Evolutionary conservation across 1,140 invertebrate species (phyloP), one percentile per base, ranked within the genome.

Genomic region (Drosophila lowei): DNA sequence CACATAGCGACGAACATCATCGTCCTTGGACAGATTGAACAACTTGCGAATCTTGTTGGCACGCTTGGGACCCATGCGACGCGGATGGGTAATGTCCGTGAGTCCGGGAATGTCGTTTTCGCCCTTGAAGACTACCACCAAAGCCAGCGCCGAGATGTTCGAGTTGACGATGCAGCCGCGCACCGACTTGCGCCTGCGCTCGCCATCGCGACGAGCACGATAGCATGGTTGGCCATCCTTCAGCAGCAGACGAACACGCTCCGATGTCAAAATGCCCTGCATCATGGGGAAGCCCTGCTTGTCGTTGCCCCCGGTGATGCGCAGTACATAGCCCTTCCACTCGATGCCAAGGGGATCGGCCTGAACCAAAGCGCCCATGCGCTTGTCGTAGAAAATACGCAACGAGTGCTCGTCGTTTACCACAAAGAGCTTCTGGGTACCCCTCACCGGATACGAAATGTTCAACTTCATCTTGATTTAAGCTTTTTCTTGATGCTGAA

Each of bases 201-300:
- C 98, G 91, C 99, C 98, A 91, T 95, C 95, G 85, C 98, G 95
- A 79, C 98, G 94, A 11, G 97, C 97, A 92, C 98, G 94, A 92
- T 98, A 99, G 93, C 98, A 99, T 6, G 97, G 98, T 90, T 99
- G 97, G 41, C 97, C 98, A 92, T 99, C 98, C 41, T 96, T 96
- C 59, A 99, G 93, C 57, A 99, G 93, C 58, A 99, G 93, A 84
- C 98, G 95, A 1, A 99, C 98, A 93, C 98, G 96, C 52, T 95
- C 96, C 92, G 98, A 98, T 41, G 98, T 98, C n/a, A 99, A 93
- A 48, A 99, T 96, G 92, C 98, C 98, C 92, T 99, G 98, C 92
- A 99, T 99, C 98, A 99, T 99, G n/a, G 98, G 98, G 92, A 99
- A 99, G 59, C 98, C 98, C 93, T 99, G 98, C 92, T 99, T 99